These are phyloP conservation scores for Anthopleura sola DNA, from an alignment of 64 coral and sea anemone genomes.

Conservation along the genomic window DNA sequence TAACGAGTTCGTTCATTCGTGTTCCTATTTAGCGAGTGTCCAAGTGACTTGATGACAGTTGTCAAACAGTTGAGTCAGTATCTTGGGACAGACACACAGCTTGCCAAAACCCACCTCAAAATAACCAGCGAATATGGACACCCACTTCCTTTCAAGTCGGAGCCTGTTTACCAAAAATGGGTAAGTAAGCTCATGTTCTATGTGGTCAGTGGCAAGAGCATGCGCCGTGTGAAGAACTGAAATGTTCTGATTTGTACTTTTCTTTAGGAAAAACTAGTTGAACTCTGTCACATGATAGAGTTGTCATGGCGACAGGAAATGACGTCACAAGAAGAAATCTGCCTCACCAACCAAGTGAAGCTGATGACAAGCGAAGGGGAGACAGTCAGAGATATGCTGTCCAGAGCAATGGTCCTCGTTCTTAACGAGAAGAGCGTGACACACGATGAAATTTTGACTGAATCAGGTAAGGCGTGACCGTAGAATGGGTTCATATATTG, in stretches of 20 bases:
- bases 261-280: not conserved
- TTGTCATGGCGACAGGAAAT: not conserved
- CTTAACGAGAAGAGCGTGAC: not conserved
- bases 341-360: constrained; percentile 10
- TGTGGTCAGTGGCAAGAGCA: not conserved
- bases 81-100: constrained; percentile 37
- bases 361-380: not conserved
- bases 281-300: not conserved
- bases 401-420: not conserved
- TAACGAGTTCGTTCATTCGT: not conserved
- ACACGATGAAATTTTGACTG: not conserved
- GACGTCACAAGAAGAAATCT: not conserved
- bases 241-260: not conserved
- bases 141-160: constrained; percentile 41
- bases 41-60: constrained; percentile 46
- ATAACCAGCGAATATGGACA: constrained; percentile 28
- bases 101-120: constrained; percentile 17
- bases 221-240: not conserved
- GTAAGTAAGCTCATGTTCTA: constrained; percentile 1
- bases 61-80: constrained; percentile 19
- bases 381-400: not conserved
- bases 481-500: too few relatives aligned
- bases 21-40: constrained; percentile 3
- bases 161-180: constrained; percentile 22
- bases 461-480: not conserved